phyloP scores from a whole-genome alignment of 2,888 invertebrate genomes.

The Taphrorychus bicolor region DNA sequence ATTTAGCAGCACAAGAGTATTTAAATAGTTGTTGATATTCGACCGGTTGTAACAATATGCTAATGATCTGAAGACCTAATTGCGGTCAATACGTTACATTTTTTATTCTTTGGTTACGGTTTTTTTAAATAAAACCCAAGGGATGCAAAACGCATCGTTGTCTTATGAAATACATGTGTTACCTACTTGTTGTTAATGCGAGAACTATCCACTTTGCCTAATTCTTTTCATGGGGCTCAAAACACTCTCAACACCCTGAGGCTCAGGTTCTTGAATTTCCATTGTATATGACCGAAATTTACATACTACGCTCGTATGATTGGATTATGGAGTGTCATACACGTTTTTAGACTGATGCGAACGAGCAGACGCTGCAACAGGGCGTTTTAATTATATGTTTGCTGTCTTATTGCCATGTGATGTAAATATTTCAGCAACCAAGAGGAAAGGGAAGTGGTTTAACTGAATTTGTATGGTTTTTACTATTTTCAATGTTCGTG shows the following conservation, averaged over 20 bases:
- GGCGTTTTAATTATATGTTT: too few relatives aligned
- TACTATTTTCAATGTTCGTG: too few relatives aligned
- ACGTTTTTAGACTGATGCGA: not conserved
- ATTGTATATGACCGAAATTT: not conserved
- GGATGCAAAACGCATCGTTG: not conserved
- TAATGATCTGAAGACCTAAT: constrained; percentile 25
- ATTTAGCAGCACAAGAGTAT: constrained; percentile 32
- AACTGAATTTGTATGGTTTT: too few relatives aligned
- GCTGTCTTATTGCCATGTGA: too few relatives aligned
- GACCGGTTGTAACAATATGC: constrained; percentile 33
- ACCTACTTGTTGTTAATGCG: not conserved
- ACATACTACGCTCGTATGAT: not conserved
- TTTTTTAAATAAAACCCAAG: not conserved
- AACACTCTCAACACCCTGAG: not conserved
- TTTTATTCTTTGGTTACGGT: not conserved
- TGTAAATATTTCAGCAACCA: too few relatives aligned
- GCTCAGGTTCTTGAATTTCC: not conserved
- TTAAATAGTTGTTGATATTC: constrained; percentile 39
- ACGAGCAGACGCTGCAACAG: not conserved
- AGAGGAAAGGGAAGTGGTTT: too few relatives aligned
- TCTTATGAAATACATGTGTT: not conserved
- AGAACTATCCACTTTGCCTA: not conserved
- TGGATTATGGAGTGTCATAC: not conserved
- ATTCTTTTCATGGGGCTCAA: not conserved
- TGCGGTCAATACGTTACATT: constrained; percentile 5